These are phyloP conservation scores for Cheilosia vulpina DNA, from an alignment of 2,888 invertebrate genomes.

Conservation along the genomic window DNA sequence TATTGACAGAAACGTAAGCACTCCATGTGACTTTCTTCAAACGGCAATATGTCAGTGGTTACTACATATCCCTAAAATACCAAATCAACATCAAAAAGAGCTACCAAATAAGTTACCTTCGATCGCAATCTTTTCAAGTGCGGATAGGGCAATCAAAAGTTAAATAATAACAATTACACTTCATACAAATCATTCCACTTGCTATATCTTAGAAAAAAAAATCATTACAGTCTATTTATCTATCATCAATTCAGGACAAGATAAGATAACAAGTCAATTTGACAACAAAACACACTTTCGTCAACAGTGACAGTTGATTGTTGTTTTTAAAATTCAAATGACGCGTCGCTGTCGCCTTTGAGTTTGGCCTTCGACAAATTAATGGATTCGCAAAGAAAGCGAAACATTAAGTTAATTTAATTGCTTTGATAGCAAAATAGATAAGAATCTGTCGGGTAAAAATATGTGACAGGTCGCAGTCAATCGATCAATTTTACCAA, in stretches of 20 bases:
- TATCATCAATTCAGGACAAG: neutral
- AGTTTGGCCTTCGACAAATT: neutral
- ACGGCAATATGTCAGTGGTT: no score
- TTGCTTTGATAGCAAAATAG: constrained; percentile 5
- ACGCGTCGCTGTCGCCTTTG: neutral
- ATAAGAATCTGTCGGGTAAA: neutral
- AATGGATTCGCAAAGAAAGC: neutral
- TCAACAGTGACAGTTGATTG: no score
- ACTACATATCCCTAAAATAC: neutral
- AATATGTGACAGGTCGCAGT: neutral
- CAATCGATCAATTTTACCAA: constrained; percentile 49
- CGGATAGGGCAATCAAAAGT: constrained; percentile 10
- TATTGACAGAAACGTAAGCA: no score
- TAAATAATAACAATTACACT: constrained; percentile 40
- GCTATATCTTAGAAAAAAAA: neutral
- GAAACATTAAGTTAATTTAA: constrained; percentile 9
- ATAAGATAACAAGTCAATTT: constrained; percentile 22
- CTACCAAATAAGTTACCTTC: neutral
- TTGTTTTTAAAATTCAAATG: neutral
- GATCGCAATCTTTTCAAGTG: constrained; percentile 25
- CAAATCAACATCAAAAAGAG: neutral
- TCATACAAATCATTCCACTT: constrained; percentile 11
- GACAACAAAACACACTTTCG: constrained; percentile 8
- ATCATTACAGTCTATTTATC: constrained; percentile 26
- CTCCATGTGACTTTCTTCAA: no score